Conservation (phyloP, 2,888 invertebrate genomes). For the Deroplatys truncata region DNA sequence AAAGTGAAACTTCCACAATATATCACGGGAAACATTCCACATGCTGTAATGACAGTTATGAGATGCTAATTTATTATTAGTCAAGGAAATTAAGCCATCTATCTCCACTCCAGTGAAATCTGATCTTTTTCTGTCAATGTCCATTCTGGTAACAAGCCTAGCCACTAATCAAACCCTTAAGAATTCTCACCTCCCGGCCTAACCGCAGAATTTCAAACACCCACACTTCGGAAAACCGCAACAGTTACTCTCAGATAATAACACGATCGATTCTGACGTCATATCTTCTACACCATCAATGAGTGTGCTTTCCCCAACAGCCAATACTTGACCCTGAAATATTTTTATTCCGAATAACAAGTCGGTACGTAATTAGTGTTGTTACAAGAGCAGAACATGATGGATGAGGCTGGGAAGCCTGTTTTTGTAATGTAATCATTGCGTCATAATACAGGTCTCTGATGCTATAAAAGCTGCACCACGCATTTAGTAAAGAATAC, state of each 20-base stretch:
- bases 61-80: background rate
- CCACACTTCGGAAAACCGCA: background rate
- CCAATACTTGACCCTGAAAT: background rate
- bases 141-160: background rate
- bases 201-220: background rate
- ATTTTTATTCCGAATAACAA: background rate
- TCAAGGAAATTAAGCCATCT: background rate
- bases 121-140: background rate
- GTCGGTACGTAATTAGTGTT: background rate
- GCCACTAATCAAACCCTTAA: background rate
- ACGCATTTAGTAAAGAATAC: background rate
- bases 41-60: background rate
- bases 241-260: background rate
- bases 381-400: background rate
- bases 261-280: background rate
- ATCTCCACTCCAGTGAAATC: background rate
- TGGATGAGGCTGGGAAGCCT: background rate
- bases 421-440: background rate
- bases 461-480: background rate
- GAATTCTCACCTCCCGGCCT: background rate
- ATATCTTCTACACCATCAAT: background rate
- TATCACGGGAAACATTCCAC: no score
- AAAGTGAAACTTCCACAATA: no score
- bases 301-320: background rate
- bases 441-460: background rate